Conservation (phyloP, 2,113 vertebrate species). For the Stigmatopora argus region DNA sequence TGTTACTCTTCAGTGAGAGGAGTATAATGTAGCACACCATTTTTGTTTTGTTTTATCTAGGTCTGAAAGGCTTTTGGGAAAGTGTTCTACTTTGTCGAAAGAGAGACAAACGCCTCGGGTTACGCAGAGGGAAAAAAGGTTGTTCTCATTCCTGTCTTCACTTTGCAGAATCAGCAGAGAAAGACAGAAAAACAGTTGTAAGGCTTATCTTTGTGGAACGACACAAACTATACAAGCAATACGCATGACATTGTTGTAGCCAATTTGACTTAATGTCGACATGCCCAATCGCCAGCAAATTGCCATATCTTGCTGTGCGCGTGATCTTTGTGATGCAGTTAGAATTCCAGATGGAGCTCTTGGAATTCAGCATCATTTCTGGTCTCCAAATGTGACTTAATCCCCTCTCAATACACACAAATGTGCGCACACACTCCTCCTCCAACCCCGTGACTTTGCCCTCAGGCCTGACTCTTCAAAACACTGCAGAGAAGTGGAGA, state of each 20-base stretch:
- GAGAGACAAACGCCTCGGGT: slow-evolving; percentile 55
- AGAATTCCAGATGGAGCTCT: slow-evolving; percentile 75
- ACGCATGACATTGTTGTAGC: neutral
- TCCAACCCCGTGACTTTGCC: slow-evolving; percentile 54
- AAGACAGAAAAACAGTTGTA: slow-evolving; percentile 36
- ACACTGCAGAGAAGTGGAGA: slow-evolving; percentile 47
- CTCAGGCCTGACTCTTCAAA: slow-evolving; percentile 24
- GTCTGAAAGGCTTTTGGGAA: neutral
- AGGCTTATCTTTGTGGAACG: slow-evolving; percentile 6
- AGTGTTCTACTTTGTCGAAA: slow-evolving; percentile 54
- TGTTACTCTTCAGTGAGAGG: neutral
- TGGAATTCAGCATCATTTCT: slow-evolving; percentile 69
- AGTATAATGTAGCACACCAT: neutral
- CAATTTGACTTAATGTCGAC: neutral
- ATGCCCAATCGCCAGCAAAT: neutral
- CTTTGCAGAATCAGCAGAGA: slow-evolving; percentile 65
- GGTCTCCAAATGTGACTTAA: slow-evolving; percentile 61
- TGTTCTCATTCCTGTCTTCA: slow-evolving; percentile 54
- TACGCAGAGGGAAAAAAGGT: slow-evolving; percentile 40
- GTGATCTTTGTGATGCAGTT: slow-evolving; percentile 59
- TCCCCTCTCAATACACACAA: slow-evolving; percentile 2
- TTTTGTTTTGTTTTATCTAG: neutral
- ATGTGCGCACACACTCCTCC: slow-evolving; percentile 19
- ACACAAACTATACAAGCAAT: neutral
- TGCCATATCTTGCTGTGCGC: slow-evolving; percentile 36